Evolutionary conservation across 2,888 invertebrate species (phyloP).

Genomic region (Chloroclystis v-ata): DNA sequence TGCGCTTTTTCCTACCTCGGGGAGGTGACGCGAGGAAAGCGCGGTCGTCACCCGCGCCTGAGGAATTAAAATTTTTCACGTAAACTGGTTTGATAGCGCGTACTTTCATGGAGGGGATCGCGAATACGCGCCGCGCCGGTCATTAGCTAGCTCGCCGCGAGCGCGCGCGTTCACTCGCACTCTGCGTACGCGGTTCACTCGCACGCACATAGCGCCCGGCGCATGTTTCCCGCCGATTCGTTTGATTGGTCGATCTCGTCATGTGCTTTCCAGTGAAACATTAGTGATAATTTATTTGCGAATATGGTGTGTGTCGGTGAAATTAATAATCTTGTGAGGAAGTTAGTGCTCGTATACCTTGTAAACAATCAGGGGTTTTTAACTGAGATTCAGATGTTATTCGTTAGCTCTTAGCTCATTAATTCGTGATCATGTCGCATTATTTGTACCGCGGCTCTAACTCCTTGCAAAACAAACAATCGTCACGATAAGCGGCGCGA

Average conservation of each 20-base stretch:
- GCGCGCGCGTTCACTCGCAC: slow-evolving; percentile 60
- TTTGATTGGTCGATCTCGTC: slow-evolving; percentile 43
- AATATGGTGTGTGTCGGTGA: slow-evolving; percentile 25
- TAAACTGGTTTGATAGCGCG: slow-evolving; percentile 77
- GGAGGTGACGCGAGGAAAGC: slow-evolving; percentile 61
- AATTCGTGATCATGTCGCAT: slow-evolving; percentile 56
- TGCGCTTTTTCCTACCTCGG: slow-evolving; percentile 67
- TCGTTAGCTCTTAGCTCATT: slow-evolving; percentile 45
- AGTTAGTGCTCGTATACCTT: slow-evolving; percentile 5
- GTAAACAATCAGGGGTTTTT: slow-evolving; percentile 11
- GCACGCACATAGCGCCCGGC: slow-evolving; percentile 23
- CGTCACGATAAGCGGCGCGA: slow-evolving; percentile 54
- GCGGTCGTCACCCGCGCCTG: slow-evolving; percentile 69
- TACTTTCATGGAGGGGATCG: slow-evolving; percentile 70
- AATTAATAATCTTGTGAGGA: slow-evolving; percentile 18
- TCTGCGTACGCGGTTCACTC: slow-evolving; percentile 46
- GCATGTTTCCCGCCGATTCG: slow-evolving; percentile 36
- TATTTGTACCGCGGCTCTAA: slow-evolving; percentile 57
- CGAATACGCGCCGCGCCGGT: slow-evolving; percentile 72
- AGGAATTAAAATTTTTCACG: slow-evolving; percentile 75
- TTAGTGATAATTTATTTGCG: slow-evolving; percentile 28
- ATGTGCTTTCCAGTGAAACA: slow-evolving; percentile 41
- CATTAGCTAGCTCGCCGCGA: slow-evolving; percentile 70
- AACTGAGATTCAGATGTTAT: slow-evolving; percentile 17
- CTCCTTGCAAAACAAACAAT: slow-evolving; percentile 68